Base-by-base conservation (phyloP, 1,140 invertebrate genomes). In the Leptopilina clavipes region DNA sequence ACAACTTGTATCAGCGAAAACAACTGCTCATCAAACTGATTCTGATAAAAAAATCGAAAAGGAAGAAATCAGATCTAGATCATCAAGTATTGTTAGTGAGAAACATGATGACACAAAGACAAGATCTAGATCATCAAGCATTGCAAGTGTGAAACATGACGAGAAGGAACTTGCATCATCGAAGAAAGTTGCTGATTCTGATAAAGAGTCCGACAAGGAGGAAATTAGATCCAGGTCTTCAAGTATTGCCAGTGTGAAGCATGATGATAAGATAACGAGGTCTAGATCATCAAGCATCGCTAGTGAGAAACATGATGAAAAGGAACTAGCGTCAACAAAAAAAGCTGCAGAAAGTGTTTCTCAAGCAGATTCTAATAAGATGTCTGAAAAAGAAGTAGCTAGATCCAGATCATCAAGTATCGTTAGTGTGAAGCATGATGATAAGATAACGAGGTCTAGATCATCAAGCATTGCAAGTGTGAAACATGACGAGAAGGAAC, bases 371-470 rank as follows among this genome's bases (percentile, higher is more conserved):
- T n/a, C n/a, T n/a, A n/a, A n/a, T n/a, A n/a, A n/a, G n/a, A n/a
- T n/a, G n/a, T n/a, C n/a, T n/a, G n/a, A n/a, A n/a, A n/a, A n/a
- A n/a, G 73, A 43, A 52, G 18, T 70, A 11, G 48, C 71, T 0
- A 40, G 11, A 22, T 59, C 45, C 72, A 81, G 73, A 78, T 5
- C 17, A 73, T 76, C 79, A 70, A 79, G 77, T 72, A 78, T 74
- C 11, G 71, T 59, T 70, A 54, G 43, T 70, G 56, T 12, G 12
- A 43, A 73, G n/a, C n/a, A n/a, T n/a, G n/a, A n/a, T n/a, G n/a
- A n/a, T n/a, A n/a, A n/a, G n/a, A n/a, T n/a, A n/a, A n/a, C n/a
- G n/a, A 40, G 18, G 72, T 82, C 79, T 11, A 80, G 76, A 72
- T 80, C 77, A 19, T 22, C 75, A 18, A 82, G 77, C 72, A 78